phyloP scores from a whole-genome alignment of 1,140 invertebrate species.

The Ostrea denselamellosa region DNA sequence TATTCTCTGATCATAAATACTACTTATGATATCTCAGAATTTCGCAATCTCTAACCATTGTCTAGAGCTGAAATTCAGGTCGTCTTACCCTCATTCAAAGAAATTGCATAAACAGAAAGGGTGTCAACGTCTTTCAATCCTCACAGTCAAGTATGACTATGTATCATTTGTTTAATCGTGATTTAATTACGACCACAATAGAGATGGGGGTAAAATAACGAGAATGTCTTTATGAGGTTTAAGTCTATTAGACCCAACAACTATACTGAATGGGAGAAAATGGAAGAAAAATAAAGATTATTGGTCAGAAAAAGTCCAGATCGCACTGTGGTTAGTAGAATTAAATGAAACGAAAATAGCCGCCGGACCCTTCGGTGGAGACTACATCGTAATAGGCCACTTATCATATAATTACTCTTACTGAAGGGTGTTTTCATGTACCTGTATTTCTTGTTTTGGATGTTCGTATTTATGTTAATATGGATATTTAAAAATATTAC shows the following conservation, averaged over 20 bases:
- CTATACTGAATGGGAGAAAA: not conserved
- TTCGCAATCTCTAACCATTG: not conserved
- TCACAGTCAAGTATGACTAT: not conserved
- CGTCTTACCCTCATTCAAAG: not conserved
- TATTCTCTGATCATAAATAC: too few species aligned
- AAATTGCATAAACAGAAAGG: not conserved
- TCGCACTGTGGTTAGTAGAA: not conserved
- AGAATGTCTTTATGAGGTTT: not conserved
- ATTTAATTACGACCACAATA: constrained; percentile 19
- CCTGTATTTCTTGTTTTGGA: too few species aligned
- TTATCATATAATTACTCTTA: not conserved
- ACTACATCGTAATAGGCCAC: not conserved
- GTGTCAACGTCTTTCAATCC: not conserved
- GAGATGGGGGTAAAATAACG: not conserved
- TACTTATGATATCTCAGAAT: not conserved
- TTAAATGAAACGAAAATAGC: constrained; percentile 37
- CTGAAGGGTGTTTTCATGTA: too few species aligned
- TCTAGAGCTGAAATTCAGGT: not conserved
- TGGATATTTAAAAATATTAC: too few species aligned
- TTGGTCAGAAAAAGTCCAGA: not conserved
- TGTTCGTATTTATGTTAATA: too few species aligned
- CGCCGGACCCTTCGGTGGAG: not conserved
- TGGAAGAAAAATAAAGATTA: constrained; percentile 18
- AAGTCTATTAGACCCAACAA: constrained; percentile 17
- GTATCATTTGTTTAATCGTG: constrained; percentile 9